These are phyloP conservation scores for Drosophila falleni DNA, from an alignment of 2,888 invertebrate species.

Conservation along the genomic window DNA sequence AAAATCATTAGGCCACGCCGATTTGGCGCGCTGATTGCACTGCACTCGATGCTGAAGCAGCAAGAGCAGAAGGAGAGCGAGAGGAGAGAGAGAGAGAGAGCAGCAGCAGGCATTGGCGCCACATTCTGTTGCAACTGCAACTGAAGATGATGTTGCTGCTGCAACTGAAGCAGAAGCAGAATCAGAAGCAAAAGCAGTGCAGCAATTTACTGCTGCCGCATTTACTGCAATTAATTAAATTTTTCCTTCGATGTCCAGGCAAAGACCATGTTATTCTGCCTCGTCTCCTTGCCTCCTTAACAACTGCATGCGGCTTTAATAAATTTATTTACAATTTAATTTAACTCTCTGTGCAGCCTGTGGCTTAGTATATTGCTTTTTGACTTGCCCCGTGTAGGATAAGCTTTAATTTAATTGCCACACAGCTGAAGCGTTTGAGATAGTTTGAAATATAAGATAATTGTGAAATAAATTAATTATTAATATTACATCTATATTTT, in stretches of 20 bases:
- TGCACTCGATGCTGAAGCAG: slow-evolving; percentile 40
- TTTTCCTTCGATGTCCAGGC: slow-evolving; percentile 48
- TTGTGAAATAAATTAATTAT: too few relatives aligned
- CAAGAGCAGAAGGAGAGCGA: slow-evolving; percentile 1
- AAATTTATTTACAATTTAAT: slow-evolving; percentile 68
- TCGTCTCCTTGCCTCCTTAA: slow-evolving; percentile 3
- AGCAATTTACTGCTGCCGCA: slow-evolving; percentile 42
- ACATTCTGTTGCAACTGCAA: slow-evolving; percentile 26
- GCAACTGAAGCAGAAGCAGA: slow-evolving; percentile 30
- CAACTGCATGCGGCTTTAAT: slow-evolving; percentile 68
- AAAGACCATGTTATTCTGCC: slow-evolving; percentile 27
- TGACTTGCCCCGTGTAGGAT: background rate
- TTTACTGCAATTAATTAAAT: slow-evolving; percentile 77
- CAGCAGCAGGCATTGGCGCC: slow-evolving; percentile 17
- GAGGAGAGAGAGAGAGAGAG: background rate
- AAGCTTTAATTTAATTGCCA: background rate
- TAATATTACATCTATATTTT: too few relatives aligned
- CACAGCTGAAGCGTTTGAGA: background rate
- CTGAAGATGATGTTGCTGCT: slow-evolving; percentile 23
- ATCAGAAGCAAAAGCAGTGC: slow-evolving; percentile 27
- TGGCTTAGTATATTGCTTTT: background rate
- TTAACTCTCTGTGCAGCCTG: slow-evolving; percentile 29
- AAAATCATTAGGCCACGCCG: slow-evolving; percentile 80
- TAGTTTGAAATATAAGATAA: too few relatives aligned
- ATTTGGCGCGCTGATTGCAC: slow-evolving; percentile 77